These are phyloP conservation scores for Hypocryptadius cinnamomeus DNA, from an alignment of 2,113 vertebrate species.

Conservation along the genomic window DNA sequence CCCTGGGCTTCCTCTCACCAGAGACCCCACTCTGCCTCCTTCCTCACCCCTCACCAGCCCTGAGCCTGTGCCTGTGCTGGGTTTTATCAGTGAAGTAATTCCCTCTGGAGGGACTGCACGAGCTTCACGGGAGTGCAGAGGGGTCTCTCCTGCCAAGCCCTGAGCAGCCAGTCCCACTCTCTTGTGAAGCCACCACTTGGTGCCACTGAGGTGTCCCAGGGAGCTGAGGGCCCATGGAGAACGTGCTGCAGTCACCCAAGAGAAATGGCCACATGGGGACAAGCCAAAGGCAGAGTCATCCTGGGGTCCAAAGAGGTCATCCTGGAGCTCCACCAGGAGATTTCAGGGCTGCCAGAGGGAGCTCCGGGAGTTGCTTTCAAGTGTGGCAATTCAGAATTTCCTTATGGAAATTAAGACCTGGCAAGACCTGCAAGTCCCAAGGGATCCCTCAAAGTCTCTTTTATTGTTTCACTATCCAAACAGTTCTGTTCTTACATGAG, in stretches of 20 bases:
- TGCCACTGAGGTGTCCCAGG: neutral
- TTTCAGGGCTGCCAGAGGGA: neutral
- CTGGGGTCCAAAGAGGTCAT: neutral
- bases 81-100: neutral
- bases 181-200: neutral
- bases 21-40: neutral
- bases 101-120: too few species aligned
- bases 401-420: neutral
- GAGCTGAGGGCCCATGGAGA: fast-evolving
- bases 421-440: neutral
- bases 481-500: neutral
- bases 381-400: neutral
- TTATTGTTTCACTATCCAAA: neutral
- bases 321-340: neutral
- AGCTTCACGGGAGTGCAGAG: neutral
- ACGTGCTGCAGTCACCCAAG: neutral
- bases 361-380: neutral
- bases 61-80: fast-evolving
- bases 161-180: neutral
- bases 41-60: fast-evolving
- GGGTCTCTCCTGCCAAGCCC: neutral
- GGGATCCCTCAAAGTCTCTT: neutral
- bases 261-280: fast-evolving
- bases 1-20: neutral
- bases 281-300: neutral